phyloP scores from a whole-genome alignment of 2,797 vertebrate genomes.

The Mormyrops boulengeri region DNA sequence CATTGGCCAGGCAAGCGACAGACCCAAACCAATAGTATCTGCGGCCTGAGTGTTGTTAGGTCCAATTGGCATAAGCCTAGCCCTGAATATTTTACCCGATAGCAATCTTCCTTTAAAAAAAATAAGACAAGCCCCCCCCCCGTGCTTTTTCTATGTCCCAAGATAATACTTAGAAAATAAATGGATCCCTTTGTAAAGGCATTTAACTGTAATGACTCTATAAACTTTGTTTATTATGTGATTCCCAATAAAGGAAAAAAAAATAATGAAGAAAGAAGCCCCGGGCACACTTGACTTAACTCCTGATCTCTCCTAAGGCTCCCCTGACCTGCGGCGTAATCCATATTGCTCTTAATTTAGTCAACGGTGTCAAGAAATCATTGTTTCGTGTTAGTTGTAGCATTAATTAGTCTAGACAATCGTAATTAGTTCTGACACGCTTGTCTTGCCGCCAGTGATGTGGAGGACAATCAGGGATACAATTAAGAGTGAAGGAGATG shows the following conservation, averaged over 20 bases:
- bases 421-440: not conserved
- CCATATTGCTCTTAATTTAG: not conserved
- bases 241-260: not conserved
- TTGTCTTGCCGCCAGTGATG: not conserved
- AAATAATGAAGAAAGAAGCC: not conserved
- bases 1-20: not conserved
- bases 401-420: not conserved
- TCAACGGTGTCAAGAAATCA: not conserved
- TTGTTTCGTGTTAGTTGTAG: not conserved
- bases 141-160: not conserved
- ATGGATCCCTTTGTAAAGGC: not conserved
- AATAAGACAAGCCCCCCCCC: not conserved
- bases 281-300: not conserved
- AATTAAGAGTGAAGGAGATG: not conserved
- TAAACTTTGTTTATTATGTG: not conserved
- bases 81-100: not conserved
- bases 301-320: not conserved
- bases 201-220: not conserved
- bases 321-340: not conserved
- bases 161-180: not conserved
- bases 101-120: not conserved
- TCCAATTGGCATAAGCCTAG: not conserved
- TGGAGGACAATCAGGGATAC: not conserved
- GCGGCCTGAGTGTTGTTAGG: too few species aligned
- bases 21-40: not conserved